Evolutionary conservation across 2,797 vertebrate species (phyloP).

Genomic region (Myotis planiceps): DNA sequence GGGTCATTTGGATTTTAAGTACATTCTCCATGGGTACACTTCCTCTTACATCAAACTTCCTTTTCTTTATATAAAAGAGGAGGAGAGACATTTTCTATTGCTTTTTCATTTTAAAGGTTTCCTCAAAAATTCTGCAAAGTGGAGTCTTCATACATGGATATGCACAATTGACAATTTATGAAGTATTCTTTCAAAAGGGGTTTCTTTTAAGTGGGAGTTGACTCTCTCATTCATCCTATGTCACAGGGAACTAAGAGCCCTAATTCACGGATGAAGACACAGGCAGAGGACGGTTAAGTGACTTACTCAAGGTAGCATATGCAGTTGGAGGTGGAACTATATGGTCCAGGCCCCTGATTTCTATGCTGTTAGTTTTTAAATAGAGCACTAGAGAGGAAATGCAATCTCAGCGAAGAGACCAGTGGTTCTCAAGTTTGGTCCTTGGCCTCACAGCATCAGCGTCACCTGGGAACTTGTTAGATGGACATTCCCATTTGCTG

Average conservation of each 20-base stretch:
- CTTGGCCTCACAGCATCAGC: not conserved
- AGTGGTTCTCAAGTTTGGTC: not conserved
- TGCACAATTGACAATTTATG: not conserved
- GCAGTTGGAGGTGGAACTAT: not conserved
- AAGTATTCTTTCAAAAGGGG: not conserved
- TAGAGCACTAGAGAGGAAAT: not conserved
- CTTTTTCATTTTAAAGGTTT: slow-evolving; percentile 26
- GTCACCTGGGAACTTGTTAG: not conserved
- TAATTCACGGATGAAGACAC: not conserved
- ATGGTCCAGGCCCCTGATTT: not conserved
- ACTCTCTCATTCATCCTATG: not conserved
- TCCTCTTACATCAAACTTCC: not conserved
- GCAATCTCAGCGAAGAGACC: not conserved
- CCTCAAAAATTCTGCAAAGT: not conserved
- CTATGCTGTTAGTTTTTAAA: not conserved
- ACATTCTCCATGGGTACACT: not conserved
- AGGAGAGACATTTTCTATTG: not conserved
- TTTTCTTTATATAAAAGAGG: not conserved
- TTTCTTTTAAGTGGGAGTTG: not conserved
- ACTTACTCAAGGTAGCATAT: not conserved
- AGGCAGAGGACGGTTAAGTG: not conserved
- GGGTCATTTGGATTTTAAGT: slow-evolving; percentile 50
- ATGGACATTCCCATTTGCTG: not conserved
- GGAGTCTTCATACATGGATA: not conserved
- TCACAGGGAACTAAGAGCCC: not conserved